These are phyloP conservation scores for Sebastes cheni DNA, from an alignment of 2,797 vertebrate species.

Conservation along the genomic window DNA sequence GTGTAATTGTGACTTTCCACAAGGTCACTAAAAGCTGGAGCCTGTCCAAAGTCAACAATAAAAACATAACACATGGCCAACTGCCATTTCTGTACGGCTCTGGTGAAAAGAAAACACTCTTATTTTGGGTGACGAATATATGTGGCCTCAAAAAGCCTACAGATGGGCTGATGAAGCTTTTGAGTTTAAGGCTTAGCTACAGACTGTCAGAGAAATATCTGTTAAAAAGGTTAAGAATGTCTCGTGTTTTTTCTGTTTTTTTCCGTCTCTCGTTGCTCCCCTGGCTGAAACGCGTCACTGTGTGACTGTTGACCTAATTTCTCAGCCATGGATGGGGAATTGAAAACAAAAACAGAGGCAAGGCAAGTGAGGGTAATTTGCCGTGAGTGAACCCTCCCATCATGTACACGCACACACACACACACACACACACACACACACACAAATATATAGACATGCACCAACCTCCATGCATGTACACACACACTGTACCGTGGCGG, in stretches of 20 bases:
- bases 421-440: background rate
- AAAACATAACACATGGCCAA: constrained; percentile 25
- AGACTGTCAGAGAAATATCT: background rate
- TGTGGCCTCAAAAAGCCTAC: background rate
- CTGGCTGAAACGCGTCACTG: constrained; percentile 41
- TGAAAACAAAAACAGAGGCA: constrained; percentile 75
- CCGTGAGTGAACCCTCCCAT: constrained; percentile 29
- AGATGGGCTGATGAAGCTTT: background rate
- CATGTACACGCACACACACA: background rate
- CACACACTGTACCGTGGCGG: background rate
- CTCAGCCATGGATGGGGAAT: constrained; percentile 55
- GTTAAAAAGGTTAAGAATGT: constrained; percentile 33
- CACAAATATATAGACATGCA: background rate
- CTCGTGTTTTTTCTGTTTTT: background rate
- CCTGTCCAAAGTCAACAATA: constrained; percentile 59
- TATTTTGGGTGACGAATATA: background rate
- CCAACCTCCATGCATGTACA: background rate
- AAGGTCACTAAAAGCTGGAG: constrained; percentile 58
- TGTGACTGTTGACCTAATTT: constrained; percentile 77
- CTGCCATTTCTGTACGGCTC: constrained; percentile 22
- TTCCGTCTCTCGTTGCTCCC: constrained; percentile 1
- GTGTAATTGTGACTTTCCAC: constrained; percentile 54
- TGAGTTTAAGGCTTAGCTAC: background rate
- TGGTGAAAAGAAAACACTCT: background rate
- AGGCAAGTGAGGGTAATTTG: constrained; percentile 56